These are phyloP conservation scores for Urophycis tenuis DNA, from an alignment of 2,797 vertebrate genomes.

Conservation along the genomic window DNA sequence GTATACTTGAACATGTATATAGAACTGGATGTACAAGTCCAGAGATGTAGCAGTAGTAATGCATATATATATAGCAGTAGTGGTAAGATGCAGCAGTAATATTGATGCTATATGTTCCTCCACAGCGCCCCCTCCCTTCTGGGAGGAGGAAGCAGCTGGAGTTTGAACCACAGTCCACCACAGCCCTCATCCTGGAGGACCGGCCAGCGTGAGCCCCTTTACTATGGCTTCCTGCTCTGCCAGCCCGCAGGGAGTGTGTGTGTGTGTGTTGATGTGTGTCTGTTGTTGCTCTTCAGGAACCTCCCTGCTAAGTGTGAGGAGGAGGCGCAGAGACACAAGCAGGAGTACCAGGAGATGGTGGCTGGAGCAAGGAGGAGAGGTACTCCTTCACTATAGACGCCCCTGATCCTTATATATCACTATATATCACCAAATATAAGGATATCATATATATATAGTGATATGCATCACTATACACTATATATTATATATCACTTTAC, in stretches of 20 bases:
- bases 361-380: conserved; percentile 85
- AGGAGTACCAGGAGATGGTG: conserved; percentile 96
- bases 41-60: too few relatives aligned
- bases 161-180: conserved; percentile 95
- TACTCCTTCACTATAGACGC: conserved; percentile 10
- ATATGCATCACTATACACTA: too few relatives aligned
- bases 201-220: conserved; percentile 73
- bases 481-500: too few relatives aligned
- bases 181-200: conserved; percentile 92
- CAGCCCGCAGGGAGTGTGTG: too few relatives aligned
- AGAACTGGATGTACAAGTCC: too few relatives aligned
- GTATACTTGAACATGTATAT: neutral
- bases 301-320: conserved; percentile 91
- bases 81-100: too few relatives aligned
- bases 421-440: too few relatives aligned
- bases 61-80: too few relatives aligned
- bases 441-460: too few relatives aligned
- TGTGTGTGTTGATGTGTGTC: neutral
- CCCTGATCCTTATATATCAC: too few relatives aligned
- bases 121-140: conserved; percentile 55
- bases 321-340: conserved; percentile 88
- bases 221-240: too few relatives aligned
- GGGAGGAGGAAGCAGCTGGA: conserved; percentile 84
- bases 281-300: conserved; percentile 70
- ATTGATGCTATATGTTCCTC: conserved; percentile 13